These are phyloP conservation scores for Clupea harengus DNA, from an alignment of 2,113 vertebrate species.

Conservation along the genomic window DNA sequence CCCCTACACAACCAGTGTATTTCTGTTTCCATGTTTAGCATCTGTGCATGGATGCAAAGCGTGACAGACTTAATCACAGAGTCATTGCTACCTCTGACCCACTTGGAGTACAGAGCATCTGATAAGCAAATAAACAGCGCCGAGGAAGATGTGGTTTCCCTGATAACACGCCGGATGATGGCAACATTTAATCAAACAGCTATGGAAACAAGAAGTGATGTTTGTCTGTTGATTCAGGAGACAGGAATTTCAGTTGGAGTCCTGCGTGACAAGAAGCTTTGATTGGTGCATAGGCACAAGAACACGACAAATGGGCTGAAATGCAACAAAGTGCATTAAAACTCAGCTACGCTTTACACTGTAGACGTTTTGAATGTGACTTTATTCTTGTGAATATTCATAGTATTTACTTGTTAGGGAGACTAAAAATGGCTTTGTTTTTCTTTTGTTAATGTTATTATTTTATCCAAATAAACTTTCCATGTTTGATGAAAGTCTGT, in stretches of 20 bases:
- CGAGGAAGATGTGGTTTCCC: conserved; percentile 26
- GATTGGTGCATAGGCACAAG: neutral
- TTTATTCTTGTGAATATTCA: neutral
- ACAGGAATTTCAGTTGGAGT: neutral
- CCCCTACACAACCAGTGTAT: neutral
- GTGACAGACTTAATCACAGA: neutral
- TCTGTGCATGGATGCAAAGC: conserved; percentile 14
- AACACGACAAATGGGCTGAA: neutral
- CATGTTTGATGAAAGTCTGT: neutral
- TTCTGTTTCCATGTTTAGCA: conserved; percentile 26
- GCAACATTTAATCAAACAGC: conserved; percentile 13
- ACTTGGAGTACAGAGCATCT: neutral
- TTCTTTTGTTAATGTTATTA: neutral
- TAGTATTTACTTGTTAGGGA: neutral
- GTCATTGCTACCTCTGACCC: conserved; percentile 18
- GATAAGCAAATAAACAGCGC: conserved; percentile 30
- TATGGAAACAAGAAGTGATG: neutral
- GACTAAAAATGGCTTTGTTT: neutral
- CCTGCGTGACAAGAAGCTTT: neutral
- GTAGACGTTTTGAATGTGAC: neutral
- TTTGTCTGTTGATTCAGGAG: conserved; percentile 20
- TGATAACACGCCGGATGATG: conserved; percentile 24
- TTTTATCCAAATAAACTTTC: neutral
- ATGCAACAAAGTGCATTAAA: too few species aligned
- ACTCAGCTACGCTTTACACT: neutral